phyloP scores from a whole-genome alignment of 2,797 vertebrate species.

The Premnoplex brunnescens region DNA sequence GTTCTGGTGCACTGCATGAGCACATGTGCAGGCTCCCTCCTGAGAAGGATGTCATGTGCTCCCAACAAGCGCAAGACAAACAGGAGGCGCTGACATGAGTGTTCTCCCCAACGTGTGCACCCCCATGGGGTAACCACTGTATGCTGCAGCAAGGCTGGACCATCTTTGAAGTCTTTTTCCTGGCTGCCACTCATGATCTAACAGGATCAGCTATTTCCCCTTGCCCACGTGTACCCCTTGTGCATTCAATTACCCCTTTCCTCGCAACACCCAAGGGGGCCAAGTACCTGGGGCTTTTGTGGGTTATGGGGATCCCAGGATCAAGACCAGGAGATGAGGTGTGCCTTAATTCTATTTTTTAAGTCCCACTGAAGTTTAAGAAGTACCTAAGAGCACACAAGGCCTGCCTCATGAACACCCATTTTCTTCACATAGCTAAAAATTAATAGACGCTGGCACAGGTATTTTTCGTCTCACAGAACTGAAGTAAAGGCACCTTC shows the following conservation, averaged over 20 bases:
- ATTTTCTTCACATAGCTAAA: background rate
- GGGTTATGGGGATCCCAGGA: background rate
- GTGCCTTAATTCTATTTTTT: background rate
- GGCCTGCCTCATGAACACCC: background rate
- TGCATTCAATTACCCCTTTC: background rate
- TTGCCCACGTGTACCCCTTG: rapidly evolving
- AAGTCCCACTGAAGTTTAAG: background rate
- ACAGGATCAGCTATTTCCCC: background rate
- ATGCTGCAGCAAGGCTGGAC: background rate
- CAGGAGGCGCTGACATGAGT: rapidly evolving
- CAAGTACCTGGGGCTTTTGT: background rate
- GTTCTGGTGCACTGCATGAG: rapidly evolving
- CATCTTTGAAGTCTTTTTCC: background rate
- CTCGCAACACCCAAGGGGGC: background rate
- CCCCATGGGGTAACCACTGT: rapidly evolving
- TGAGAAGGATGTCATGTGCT: background rate
- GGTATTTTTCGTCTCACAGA: background rate
- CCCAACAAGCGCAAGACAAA: rapidly evolving
- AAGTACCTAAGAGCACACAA: background rate
- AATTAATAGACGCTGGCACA: background rate
- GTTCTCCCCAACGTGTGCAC: rapidly evolving
- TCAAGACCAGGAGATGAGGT: background rate
- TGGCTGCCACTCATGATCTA: rapidly evolving
- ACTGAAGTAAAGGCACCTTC: background rate
- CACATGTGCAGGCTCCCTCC: rapidly evolving